phyloP scores from a whole-genome alignment of 2,888 invertebrate species.

The Acleris emargana region DNA sequence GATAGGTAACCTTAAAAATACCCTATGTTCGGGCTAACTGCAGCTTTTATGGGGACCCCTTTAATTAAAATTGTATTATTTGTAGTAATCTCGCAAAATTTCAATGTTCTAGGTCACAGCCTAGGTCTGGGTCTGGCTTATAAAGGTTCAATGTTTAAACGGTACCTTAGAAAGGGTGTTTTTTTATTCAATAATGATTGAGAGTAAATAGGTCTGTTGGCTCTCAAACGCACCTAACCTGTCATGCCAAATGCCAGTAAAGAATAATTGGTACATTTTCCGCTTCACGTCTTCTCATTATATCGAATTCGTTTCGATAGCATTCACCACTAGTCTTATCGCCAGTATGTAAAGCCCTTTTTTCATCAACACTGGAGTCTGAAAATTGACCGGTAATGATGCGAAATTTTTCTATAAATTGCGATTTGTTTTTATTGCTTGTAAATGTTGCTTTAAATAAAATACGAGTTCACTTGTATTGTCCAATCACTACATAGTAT shows the following conservation, averaged over 20 bases:
- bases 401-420: slow-evolving; percentile 7
- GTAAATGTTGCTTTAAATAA: too few relatives aligned
- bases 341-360: neutral
- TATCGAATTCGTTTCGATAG: slow-evolving; percentile 11
- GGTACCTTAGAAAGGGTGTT: neutral
- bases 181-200: neutral
- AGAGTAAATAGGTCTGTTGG: slow-evolving; percentile 4
- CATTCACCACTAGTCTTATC: slow-evolving; percentile 3
- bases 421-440: neutral
- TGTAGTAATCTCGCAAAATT: too few relatives aligned
- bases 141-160: too few relatives aligned
- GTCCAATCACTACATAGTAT: too few relatives aligned
- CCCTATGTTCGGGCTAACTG: too few relatives aligned
- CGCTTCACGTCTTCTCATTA: slow-evolving; percentile 1
- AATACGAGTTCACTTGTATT: too few relatives aligned
- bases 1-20: too few relatives aligned
- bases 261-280: slow-evolving; percentile 27
- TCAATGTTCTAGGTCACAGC: too few relatives aligned
- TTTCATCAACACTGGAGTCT: slow-evolving; percentile 4
- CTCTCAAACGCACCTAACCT: slow-evolving; percentile 13
- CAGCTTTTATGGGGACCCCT: too few relatives aligned
- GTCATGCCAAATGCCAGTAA: slow-evolving; percentile 19
- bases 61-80: too few relatives aligned
- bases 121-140: too few relatives aligned
- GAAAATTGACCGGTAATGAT: slow-evolving; percentile 9